Conservation (phyloP, 2,113 vertebrate species). For the Haemorhous mexicanus region DNA sequence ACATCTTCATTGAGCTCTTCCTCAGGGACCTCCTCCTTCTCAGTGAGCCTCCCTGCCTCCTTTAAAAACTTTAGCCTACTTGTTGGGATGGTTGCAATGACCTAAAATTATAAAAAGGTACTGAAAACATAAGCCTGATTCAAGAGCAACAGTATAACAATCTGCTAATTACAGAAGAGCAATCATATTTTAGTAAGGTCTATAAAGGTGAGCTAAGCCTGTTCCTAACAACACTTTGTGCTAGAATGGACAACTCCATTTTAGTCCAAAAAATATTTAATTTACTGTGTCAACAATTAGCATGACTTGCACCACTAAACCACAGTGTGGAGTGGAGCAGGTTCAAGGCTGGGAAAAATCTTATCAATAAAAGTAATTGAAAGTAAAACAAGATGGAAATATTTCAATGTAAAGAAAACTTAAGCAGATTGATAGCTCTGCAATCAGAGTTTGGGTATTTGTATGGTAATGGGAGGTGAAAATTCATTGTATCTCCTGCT, state of each 20-base stretch:
- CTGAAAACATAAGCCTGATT: slow-evolving; percentile 21
- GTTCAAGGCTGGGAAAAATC: background rate
- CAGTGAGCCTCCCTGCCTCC: slow-evolving; percentile 89
- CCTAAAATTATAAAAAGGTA: slow-evolving; percentile 68
- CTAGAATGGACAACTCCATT: background rate
- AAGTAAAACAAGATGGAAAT: background rate
- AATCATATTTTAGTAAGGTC: background rate
- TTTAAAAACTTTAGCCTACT: slow-evolving; percentile 93
- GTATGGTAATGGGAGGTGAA: background rate
- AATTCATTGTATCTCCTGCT: background rate
- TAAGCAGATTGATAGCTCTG: background rate
- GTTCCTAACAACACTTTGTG: background rate
- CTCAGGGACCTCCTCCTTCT: slow-evolving; percentile 90
- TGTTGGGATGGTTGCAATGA: slow-evolving; percentile 92
- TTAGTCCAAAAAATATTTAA: background rate
- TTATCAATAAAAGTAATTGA: background rate
- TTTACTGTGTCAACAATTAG: background rate
- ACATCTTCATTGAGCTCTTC: slow-evolving; percentile 94
- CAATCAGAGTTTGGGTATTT: background rate
- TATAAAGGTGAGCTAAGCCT: background rate
- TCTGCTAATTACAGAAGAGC: background rate
- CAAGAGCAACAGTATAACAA: background rate
- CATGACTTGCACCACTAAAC: background rate
- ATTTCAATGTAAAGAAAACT: background rate
- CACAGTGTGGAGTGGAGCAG: background rate